These are phyloP conservation scores for Pygathrix nemaeus DNA, from an alignment of 2,113 vertebrate genomes.

Conservation along the genomic window DNA sequence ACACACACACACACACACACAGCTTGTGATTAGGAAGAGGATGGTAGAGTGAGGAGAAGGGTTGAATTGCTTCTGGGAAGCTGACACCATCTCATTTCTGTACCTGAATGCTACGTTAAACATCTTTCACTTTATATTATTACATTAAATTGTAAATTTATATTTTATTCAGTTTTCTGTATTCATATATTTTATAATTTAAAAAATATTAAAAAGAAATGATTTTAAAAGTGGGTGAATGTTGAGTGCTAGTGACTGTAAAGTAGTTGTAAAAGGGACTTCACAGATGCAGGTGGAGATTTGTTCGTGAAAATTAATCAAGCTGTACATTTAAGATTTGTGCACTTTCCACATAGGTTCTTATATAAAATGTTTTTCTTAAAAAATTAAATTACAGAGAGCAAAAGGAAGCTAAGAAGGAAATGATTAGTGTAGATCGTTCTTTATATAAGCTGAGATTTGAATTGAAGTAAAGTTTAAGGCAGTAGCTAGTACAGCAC, in stretches of 20 bases:
- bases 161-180: not conserved
- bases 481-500: not conserved
- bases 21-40: not conserved
- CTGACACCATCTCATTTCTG: not conserved
- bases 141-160: not conserved
- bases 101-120: not conserved
- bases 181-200: not conserved
- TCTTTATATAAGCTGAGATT: not conserved
- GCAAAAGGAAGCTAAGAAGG: not conserved
- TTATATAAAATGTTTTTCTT: not conserved
- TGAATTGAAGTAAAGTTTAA: not conserved
- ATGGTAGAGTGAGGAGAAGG: accelerated
- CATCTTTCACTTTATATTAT: not conserved
- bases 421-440: not conserved
- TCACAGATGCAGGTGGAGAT: not conserved
- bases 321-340: not conserved
- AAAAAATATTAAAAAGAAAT: not conserved
- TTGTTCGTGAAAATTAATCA: not conserved
- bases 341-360: not conserved
- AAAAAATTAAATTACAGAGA: not conserved
- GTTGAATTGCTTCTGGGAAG: not conserved
- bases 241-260: not conserved
- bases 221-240: not conserved
- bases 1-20: too few species aligned
- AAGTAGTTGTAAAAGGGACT: not conserved